Percentiles rank a stretch among this genome's conserved stretches.
These are phyloP conservation scores for Teleogryllus oceanicus DNA, from an alignment of 2,888 invertebrate genomes.

Conservation along the genomic window DNA sequence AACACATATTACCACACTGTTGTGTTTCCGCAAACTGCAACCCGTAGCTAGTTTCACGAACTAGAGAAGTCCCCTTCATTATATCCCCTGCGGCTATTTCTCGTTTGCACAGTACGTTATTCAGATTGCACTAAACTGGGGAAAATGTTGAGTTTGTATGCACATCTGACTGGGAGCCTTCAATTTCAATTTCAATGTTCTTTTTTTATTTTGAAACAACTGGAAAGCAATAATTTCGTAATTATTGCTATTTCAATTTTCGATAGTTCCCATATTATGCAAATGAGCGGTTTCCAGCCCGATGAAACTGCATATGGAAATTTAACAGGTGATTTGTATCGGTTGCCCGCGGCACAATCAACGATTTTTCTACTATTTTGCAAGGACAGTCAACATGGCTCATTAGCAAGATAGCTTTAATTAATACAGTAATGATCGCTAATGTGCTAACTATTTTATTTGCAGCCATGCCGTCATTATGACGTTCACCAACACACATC, in stretches of 20 bases:
- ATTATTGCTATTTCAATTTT: conserved; percentile 1
- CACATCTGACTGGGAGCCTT: too few species aligned
- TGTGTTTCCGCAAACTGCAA: too few species aligned
- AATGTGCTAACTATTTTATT: not conserved
- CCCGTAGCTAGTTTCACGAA: too few species aligned
- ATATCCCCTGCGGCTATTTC: too few species aligned
- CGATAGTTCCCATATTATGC: not conserved
- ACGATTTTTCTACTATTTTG: not conserved
- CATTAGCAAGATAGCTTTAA: conserved; percentile 18
- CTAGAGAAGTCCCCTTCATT: too few species aligned
- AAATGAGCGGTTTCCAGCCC: not conserved
- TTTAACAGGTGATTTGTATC: not conserved
- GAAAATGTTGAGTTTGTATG: too few species aligned
- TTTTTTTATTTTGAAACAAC: not conserved
- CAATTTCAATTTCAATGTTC: too few species aligned
- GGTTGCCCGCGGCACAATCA: not conserved
- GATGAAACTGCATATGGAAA: not conserved
- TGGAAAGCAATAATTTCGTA: not conserved
- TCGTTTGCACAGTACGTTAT: too few species aligned
- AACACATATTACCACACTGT: too few species aligned
- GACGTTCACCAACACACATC: not conserved
- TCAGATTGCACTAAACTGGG: too few species aligned
- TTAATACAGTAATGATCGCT: not conserved
- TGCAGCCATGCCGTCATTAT: not conserved
- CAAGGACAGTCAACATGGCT: not conserved